Conservation (phyloP, 2,888 invertebrate genomes). For the Odiellus spinosus region DNA sequence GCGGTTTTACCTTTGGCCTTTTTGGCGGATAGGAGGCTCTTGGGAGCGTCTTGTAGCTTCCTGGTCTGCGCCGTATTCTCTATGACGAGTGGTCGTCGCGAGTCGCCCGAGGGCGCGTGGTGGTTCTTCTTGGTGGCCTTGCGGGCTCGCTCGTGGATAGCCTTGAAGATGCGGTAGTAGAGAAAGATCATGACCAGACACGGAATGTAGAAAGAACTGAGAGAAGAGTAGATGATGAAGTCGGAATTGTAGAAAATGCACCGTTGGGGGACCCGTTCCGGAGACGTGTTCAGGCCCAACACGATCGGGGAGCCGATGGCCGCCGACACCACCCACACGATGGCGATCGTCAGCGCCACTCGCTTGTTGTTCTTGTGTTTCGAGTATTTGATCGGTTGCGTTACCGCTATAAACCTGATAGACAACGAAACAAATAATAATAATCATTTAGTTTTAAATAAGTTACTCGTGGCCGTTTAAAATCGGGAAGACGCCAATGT, state of each 20-base stretch:
- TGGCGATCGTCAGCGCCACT: slow-evolving; percentile 81
- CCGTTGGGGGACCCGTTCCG: slow-evolving; percentile 48
- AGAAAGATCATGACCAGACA: slow-evolving; percentile 96
- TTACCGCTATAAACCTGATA: slow-evolving; percentile 93
- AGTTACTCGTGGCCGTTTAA: no score
- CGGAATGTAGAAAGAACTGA: slow-evolving; percentile 97
- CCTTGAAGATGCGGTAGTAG: slow-evolving; percentile 93
- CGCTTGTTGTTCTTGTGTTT: slow-evolving; percentile 92
- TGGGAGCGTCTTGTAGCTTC: background rate
- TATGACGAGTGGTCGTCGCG: background rate
- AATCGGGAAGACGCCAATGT: no score
- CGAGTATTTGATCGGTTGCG: slow-evolving; percentile 96
- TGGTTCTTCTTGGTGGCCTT: slow-evolving; percentile 54
- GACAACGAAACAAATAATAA: slow-evolving; percentile 4
- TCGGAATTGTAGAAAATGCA: slow-evolving; percentile 96
- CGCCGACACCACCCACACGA: slow-evolving; percentile 89
- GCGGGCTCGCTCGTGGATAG: slow-evolving; percentile 63
- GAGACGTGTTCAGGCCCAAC: slow-evolving; percentile 84
- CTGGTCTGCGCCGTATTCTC: background rate
- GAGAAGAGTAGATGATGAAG: slow-evolving; percentile 93
- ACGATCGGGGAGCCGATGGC: slow-evolving; percentile 94
- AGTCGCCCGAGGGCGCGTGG: background rate
- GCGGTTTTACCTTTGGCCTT: no score
- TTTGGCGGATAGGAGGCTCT: no score
- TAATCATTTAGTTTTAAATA: no score